Evolutionary conservation across 2,797 vertebrate species (phyloP).

Genomic region (Crocodylus rhombifer): DNA sequence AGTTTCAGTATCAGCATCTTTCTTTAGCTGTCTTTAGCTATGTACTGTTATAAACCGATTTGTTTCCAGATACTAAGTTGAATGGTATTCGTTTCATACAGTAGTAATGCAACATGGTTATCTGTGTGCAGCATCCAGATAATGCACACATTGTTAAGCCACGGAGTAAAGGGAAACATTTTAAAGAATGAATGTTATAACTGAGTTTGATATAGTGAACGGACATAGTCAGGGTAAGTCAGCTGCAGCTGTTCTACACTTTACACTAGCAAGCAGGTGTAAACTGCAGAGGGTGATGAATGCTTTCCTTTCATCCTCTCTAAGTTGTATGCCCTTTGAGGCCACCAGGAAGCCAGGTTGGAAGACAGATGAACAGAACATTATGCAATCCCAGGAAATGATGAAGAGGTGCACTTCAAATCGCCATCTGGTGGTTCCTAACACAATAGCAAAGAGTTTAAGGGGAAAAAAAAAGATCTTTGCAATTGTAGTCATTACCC

Average conservation of each 20-base stretch:
- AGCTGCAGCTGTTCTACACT: constrained; percentile 34
- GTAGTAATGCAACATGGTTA: constrained; percentile 22
- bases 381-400: constrained; percentile 7
- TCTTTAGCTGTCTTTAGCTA: fast-evolving
- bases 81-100: constrained; percentile 3
- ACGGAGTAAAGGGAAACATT: background rate
- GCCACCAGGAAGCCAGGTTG: constrained; percentile 23
- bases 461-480: background rate
- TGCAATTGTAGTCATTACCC: background rate
- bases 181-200: constrained; percentile 31
- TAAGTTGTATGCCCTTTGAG: constrained; percentile 49
- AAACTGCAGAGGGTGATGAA: constrained; percentile 58
- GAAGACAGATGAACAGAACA: constrained; percentile 35
- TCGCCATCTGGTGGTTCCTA: constrained; percentile 66
- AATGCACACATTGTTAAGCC: background rate
- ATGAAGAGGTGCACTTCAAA: constrained; percentile 47
- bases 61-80: background rate
- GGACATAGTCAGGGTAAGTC: background rate
- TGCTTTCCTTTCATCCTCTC: constrained; percentile 33
- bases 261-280: constrained; percentile 43
- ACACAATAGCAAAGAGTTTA: constrained; percentile 12
- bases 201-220: constrained; percentile 10
- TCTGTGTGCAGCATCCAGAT: background rate
- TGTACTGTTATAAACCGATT: background rate
- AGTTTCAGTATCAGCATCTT: background rate